Evolutionary conservation across 2,888 invertebrate species (phyloP).

Genomic region (Aleiodes testaceus): DNA sequence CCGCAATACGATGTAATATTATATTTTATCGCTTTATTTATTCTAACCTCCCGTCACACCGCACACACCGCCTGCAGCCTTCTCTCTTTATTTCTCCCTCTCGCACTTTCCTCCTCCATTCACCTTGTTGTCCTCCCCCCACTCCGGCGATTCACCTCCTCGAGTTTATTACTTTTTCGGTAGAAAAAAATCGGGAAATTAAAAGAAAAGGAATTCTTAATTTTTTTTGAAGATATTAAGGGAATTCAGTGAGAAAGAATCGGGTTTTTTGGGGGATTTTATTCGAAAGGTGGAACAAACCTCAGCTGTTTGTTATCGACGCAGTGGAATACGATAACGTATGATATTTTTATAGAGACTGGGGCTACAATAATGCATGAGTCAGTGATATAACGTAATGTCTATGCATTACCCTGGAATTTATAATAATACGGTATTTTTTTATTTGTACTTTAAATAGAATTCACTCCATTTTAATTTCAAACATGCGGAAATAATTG

Average conservation of each 20-base stretch:
- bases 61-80: neutral
- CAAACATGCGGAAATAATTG: too few relatives aligned
- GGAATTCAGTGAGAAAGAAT: too few relatives aligned
- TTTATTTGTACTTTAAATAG: neutral
- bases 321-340: constrained; percentile 55
- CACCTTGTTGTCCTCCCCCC: constrained; percentile 35
- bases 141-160: constrained; percentile 23
- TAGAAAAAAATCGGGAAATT: constrained; percentile 3
- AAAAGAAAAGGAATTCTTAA: constrained; percentile 18
- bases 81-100: constrained; percentile 46
- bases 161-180: constrained; percentile 47
- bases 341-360: constrained; percentile 62
- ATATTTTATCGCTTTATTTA: constrained; percentile 73
- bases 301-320: constrained; percentile 60
- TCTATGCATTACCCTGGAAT: neutral
- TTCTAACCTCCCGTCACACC: constrained; percentile 64
- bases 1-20: constrained; percentile 71
- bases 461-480: too few relatives aligned
- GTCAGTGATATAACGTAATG: constrained; percentile 19
- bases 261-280: too few relatives aligned
- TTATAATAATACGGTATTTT: constrained; percentile 14
- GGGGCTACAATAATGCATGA: constrained; percentile 65
- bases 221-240: neutral
- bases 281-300: too few relatives aligned
- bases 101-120: constrained; percentile 10